Base-by-base conservation (phyloP, 2,888 invertebrate species). In the Pachycephus smyrnensis region DNA sequence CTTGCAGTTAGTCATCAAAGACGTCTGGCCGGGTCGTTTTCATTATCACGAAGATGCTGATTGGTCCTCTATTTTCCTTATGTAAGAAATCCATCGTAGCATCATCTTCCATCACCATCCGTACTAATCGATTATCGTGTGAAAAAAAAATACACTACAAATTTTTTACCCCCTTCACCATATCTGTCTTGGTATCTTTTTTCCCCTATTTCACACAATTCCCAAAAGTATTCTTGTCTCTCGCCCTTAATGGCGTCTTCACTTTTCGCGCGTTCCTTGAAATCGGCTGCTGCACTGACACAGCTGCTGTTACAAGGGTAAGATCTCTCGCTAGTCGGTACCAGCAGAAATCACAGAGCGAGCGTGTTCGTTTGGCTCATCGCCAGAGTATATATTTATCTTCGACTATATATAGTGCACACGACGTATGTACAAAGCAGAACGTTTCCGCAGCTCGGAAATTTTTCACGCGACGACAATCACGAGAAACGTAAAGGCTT, bases 341-440 rank as follows among this genome's bases (percentile, higher is more conserved):
- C 69, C 73, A 74, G 69, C 79, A 76, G 73, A 74, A 78, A 73
- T 71, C 76, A 81, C 80, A 78, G 82, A 82, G 82, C 80, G 82
- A 84, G 84, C 86, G 83, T 85, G 83, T 83, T 84, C 84, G 84
- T 84, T 88, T 91, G 91, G 90, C 85, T 80, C 37, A 73, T 77
- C 78, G 91, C 91, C 91, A 91, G 86, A 81, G 84, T 89, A 87
- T 91, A 90, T 90, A 90, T 91, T 90, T 89, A 88, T 90, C 88
- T 86, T 85, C 86, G 87, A 89, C 89, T 90, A 90, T 90, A 90
- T 89, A 90, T 91, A 91, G 88, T 55, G 23, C 55, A 55, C 55
- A 23, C 55, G 15, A 55, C 55, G 55, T 55, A 55, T 55, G 55
- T 55, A 55, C 55, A 55, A 55, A 23, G 23, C 55, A 55, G 55